phyloP scores from a whole-genome alignment of 37 sponge, comb jelly and placozoan genomes.

The Bolinopsis microptera region DNA sequence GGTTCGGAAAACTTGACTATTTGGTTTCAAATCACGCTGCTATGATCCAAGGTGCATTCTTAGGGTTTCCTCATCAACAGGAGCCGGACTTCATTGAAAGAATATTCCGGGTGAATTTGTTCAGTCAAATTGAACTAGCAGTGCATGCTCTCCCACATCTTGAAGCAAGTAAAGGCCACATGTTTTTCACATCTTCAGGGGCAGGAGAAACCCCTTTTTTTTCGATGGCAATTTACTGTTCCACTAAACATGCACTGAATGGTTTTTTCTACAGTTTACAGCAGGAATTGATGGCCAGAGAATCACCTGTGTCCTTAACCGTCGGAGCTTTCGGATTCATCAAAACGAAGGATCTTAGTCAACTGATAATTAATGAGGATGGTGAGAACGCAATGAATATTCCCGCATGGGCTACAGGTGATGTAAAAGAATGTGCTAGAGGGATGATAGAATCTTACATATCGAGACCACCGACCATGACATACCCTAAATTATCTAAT shows the following conservation, averaged over 20 bases:
- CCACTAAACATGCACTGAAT: slow-evolving; percentile 34
- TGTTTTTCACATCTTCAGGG: slow-evolving; percentile 8
- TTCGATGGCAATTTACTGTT: not conserved
- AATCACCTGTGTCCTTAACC: not conserved
- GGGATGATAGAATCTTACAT: slow-evolving; percentile 8
- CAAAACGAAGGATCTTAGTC: not conserved
- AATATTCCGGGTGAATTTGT: not conserved
- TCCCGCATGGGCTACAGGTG: not conserved
- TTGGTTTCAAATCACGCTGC: slow-evolving; percentile 43
- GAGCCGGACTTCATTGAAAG: not conserved
- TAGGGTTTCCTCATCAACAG: not conserved
- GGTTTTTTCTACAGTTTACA: slow-evolving; percentile 42
- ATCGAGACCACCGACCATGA: slow-evolving; percentile 3
- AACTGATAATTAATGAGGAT: not conserved
- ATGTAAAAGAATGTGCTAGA: slow-evolving; percentile 25
- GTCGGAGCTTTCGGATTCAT: not conserved
- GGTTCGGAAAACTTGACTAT: slow-evolving; percentile 36
- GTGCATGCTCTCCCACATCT: not conserved
- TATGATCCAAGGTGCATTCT: not conserved
- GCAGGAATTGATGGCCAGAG: slow-evolving; percentile 1
- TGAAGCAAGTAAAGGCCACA: not conserved
- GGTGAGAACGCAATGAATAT: too few species aligned
- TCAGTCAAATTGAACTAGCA: slow-evolving; percentile 23
- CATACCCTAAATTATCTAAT: not conserved
- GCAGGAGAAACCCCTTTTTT: not conserved